phyloP scores from a whole-genome alignment of 2,888 invertebrate genomes.

The Arctia plantaginis region DNA sequence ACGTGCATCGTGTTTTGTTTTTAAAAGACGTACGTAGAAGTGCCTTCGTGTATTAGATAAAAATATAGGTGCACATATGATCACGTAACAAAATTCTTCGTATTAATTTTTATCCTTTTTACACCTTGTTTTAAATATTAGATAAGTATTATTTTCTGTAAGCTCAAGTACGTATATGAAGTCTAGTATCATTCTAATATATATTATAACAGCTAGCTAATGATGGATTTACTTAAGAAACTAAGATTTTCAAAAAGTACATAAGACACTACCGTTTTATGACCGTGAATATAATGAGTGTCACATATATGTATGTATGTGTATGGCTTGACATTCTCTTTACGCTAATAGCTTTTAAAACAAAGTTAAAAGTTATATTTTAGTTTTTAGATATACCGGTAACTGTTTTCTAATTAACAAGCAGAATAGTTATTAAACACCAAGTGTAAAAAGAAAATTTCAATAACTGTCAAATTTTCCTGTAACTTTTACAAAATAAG shows the following conservation, averaged over 20 bases:
- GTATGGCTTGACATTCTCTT: too few relatives aligned
- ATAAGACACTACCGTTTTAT: too few relatives aligned
- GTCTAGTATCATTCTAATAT: not conserved
- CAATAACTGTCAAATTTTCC: not conserved
- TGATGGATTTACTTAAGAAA: too few relatives aligned
- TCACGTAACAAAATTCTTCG: not conserved
- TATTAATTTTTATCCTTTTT: not conserved
- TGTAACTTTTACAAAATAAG: not conserved
- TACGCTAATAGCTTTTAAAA: not conserved
- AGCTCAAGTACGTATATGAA: not conserved
- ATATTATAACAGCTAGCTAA: not conserved
- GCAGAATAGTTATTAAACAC: not conserved
- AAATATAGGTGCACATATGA: not conserved
- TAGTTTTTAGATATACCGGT: not conserved
- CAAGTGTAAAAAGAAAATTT: not conserved
- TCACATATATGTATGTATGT: too few relatives aligned
- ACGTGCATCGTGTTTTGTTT: slow-evolving; percentile 15
- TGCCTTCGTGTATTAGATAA: not conserved
- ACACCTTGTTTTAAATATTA: not conserved
- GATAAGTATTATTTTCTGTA: not conserved
- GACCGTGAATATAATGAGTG: too few relatives aligned
- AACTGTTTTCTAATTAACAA: not conserved
- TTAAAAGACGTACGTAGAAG: not conserved
- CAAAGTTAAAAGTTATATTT: not conserved
- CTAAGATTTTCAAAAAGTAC: too few relatives aligned